phyloP scores from a whole-genome alignment of 1,140 invertebrate species.

The Ostrea edulis region DNA sequence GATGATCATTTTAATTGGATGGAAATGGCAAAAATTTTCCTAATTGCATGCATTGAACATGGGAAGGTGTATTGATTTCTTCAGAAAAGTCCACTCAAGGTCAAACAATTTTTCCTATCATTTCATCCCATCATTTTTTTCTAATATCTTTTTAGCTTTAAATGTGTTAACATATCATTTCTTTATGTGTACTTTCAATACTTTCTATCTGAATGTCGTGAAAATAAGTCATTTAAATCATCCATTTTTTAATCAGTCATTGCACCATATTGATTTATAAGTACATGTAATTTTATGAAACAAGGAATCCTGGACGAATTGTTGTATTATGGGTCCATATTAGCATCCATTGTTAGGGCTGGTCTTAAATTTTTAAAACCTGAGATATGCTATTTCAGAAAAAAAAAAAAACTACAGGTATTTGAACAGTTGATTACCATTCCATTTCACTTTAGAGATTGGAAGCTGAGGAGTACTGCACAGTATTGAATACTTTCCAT shows the following conservation, averaged over 20 bases:
- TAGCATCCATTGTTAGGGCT: constrained; percentile 12
- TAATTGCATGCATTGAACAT: neutral
- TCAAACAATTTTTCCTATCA: neutral
- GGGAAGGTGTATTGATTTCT: neutral
- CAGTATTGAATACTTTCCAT: neutral
- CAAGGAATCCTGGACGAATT: neutral
- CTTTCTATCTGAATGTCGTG: constrained; percentile 23
- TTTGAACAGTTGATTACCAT: neutral
- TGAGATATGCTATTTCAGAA: neutral
- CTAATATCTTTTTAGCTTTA: constrained; percentile 14
- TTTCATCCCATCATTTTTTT: neutral
- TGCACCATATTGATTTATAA: neutral
- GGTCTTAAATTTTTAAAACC: neutral
- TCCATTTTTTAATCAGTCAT: neutral
- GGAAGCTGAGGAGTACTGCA: neutral
- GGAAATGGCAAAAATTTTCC: neutral
- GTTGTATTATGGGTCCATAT: constrained; percentile 34
- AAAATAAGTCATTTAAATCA: neutral
- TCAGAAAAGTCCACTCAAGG: neutral
- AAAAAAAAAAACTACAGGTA: neutral
- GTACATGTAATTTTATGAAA: neutral
- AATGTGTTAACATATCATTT: constrained; percentile 22
- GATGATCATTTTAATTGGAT: neutral
- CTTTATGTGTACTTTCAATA: constrained; percentile 5
- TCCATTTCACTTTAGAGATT: neutral